A percentile compares a stretch with the other conserved stretches of the same genome.
Conservation (phyloP, 2,113 vertebrate species). For the Saccopteryx bilineata region DNA sequence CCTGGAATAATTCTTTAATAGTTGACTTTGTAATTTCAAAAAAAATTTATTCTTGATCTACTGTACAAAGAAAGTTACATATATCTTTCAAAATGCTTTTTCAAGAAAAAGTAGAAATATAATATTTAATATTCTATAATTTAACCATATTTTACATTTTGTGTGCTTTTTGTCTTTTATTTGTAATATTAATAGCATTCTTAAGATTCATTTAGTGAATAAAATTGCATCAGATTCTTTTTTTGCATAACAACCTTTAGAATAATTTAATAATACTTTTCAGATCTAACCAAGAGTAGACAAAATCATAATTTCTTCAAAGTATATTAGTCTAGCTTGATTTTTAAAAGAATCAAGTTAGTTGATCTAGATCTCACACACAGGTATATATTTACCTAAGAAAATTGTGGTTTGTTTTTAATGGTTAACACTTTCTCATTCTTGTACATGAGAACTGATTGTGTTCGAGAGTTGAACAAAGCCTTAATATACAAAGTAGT, state of each 20-base stretch:
- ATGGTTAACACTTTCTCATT: conserved; percentile 33
- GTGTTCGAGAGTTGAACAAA: not conserved
- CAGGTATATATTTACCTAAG: not conserved
- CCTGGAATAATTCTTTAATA: not conserved
- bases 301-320: not conserved
- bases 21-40: conserved; percentile 24
- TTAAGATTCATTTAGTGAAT: conserved; percentile 21
- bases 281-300: not conserved
- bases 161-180: not conserved
- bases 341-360: conserved; percentile 23
- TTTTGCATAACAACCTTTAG: not conserved
- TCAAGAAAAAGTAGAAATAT: not conserved
- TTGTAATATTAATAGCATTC: conserved; percentile 31
- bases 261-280: conserved; percentile 6
- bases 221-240: conserved; percentile 38
- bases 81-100: conserved; percentile 20
- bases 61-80: not conserved
- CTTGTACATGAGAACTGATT: not conserved
- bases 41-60: not conserved
- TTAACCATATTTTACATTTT: conserved; percentile 30
- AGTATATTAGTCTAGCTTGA: not conserved
- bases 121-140: conserved; percentile 23
- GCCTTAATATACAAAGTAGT: not conserved
- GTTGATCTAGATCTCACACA: not conserved
- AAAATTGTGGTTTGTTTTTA: not conserved